Evolutionary conservation across 2,113 vertebrate species (phyloP).

Genomic region (Prochilodus magdalenae): DNA sequence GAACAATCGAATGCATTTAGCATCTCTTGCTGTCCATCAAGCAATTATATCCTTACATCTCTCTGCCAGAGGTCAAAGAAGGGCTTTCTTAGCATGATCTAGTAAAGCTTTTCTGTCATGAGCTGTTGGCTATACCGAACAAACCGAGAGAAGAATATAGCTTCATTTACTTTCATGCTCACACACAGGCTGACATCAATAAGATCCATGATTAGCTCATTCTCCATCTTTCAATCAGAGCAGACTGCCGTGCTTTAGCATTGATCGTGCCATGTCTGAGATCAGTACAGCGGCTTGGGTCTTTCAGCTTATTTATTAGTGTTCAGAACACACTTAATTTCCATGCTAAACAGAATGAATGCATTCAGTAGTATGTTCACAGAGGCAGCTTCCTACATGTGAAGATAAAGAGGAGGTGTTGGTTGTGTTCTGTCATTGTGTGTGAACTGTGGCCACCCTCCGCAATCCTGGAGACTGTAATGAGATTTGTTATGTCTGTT

Average conservation of each 20-base stretch:
- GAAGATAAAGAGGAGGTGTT: no score
- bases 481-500: background rate
- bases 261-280: conserved; percentile 18
- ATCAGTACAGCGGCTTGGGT: background rate
- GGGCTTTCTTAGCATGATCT: background rate
- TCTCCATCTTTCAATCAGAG: conserved; percentile 11
- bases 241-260: background rate
- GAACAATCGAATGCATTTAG: background rate
- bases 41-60: background rate
- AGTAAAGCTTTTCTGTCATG: background rate
- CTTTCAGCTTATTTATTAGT: conserved; percentile 4
- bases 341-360: background rate
- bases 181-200: background rate
- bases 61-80: background rate
- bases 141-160: conserved; percentile 6
- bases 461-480: background rate
- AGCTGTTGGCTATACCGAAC: conserved; percentile 6
- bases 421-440: background rate
- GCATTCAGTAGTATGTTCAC: background rate
- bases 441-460: background rate
- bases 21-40: background rate
- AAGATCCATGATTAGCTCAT: background rate
- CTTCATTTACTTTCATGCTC: background rate
- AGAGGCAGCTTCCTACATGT: background rate
- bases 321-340: background rate